phyloP scores from a whole-genome alignment of 92 coral and sea anemone species.

The Palythoa grandis region DNA sequence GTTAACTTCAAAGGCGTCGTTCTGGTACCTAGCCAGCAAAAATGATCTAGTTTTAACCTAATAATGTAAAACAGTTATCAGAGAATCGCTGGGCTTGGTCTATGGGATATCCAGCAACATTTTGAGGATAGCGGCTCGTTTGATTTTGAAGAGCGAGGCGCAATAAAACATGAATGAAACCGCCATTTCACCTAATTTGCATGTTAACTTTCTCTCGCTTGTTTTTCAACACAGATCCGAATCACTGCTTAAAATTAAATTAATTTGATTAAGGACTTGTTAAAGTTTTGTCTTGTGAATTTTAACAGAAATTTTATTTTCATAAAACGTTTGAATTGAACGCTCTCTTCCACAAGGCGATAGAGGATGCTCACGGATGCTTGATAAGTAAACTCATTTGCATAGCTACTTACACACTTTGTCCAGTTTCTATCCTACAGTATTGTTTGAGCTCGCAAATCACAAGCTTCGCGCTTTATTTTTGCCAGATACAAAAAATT shows the following conservation, averaged over 20 bases:
- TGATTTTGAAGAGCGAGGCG: conserved; percentile 37
- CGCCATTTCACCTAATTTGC: conserved; percentile 48
- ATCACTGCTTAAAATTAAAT: neutral
- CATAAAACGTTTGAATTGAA: neutral
- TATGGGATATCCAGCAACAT: neutral
- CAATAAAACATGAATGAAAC: conserved; percentile 52
- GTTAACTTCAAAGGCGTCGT: conserved; percentile 85
- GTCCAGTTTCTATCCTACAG: conserved; percentile 15
- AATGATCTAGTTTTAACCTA: conserved; percentile 4
- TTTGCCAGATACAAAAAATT: neutral
- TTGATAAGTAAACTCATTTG: conserved; percentile 45
- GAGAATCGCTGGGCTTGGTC: conserved; percentile 21
- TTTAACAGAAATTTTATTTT: conserved; percentile 5
- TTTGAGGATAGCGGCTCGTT: conserved; percentile 4
- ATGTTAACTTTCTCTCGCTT: conserved; percentile 50
- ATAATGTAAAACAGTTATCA: conserved; percentile 6
- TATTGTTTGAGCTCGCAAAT: neutral
- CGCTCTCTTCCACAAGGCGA: conserved; percentile 1
- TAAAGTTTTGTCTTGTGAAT: conserved; percentile 19
- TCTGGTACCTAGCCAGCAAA: conserved; percentile 22
- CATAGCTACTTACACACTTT: conserved; percentile 36
- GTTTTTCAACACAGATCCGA: conserved; percentile 9
- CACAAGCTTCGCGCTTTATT: neutral
- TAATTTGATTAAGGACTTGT: conserved; percentile 7
- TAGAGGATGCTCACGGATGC: conserved; percentile 14